phyloP scores from a whole-genome alignment of 2,888 invertebrate species.

The Calameuta idolon region DNA sequence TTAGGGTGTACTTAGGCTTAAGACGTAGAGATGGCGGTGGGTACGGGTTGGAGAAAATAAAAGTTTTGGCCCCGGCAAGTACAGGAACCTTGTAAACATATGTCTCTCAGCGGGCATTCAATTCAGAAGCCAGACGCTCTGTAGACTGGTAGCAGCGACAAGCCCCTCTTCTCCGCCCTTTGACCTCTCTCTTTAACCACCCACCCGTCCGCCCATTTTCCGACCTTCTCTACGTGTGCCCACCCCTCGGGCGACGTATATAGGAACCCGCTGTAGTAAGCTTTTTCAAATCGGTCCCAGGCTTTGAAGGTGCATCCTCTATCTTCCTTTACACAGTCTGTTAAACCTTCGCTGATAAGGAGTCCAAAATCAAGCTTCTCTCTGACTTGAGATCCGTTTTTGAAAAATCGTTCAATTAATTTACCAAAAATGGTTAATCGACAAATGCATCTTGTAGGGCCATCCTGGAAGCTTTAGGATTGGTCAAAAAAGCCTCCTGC shows the following conservation, averaged over 20 bases:
- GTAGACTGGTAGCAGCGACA: not conserved
- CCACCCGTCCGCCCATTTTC: not conserved
- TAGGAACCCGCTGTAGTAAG: not conserved
- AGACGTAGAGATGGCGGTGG: not conserved
- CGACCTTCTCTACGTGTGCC: not conserved
- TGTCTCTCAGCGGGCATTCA: slow-evolving; percentile 41
- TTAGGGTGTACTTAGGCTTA: slow-evolving; percentile 6
- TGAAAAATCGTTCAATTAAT: not conserved
- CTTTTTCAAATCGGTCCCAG: not conserved
- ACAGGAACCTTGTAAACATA: slow-evolving; percentile 20
- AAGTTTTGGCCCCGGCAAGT: not conserved
- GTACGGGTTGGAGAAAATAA: slow-evolving; percentile 1
- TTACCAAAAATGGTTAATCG: not conserved
- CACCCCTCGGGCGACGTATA: not conserved
- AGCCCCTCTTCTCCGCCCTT: not conserved
- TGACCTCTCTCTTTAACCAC: not conserved
- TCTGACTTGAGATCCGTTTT: not conserved
- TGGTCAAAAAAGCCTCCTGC: too few relatives aligned
- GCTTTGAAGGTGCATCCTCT: not conserved
- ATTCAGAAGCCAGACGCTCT: slow-evolving; percentile 30
- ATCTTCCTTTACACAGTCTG: not conserved
- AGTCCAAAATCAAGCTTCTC: not conserved
- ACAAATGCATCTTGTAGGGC: too few relatives aligned
- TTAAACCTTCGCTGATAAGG: not conserved
- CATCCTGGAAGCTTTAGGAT: too few relatives aligned